Evolutionary conservation across 2,888 invertebrate genomes (phyloP).

Genomic region (Hypena proboscidalis): DNA sequence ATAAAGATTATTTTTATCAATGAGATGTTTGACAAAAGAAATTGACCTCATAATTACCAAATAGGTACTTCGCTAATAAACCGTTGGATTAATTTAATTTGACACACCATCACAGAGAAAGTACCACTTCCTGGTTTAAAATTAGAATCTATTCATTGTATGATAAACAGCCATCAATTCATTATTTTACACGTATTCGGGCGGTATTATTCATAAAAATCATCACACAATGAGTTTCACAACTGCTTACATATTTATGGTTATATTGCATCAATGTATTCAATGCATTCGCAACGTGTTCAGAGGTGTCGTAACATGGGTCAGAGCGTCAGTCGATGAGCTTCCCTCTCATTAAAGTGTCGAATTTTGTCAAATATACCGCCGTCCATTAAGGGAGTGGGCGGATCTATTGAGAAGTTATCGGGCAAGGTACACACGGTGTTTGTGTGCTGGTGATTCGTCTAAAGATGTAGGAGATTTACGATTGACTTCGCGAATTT

Average conservation of each 20-base stretch:
- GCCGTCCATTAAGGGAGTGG: constrained; percentile 70
- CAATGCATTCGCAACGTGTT: constrained; percentile 39
- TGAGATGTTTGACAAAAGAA: too few species aligned
- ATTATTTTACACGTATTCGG: constrained; percentile 21
- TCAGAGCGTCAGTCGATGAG: constrained; percentile 18
- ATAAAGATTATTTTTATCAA: too few species aligned
- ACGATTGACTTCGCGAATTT: too few species aligned
- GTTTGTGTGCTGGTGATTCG: constrained; percentile 28
- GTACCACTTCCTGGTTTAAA: constrained; percentile 13
- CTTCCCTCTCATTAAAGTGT: constrained; percentile 72
- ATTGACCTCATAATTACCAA: too few species aligned
- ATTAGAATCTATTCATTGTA: constrained; percentile 23
- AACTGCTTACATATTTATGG: constrained; percentile 24
- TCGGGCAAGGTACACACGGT: constrained; percentile 42
- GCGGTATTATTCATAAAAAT: constrained; percentile 12
- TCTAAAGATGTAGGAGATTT: constrained; percentile 20
- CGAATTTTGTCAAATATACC: constrained; percentile 76
- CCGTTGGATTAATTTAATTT: too few species aligned
- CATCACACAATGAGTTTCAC: constrained; percentile 36
- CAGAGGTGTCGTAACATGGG: constrained; percentile 41
- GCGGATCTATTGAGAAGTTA: constrained; percentile 63
- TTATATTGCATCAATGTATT: constrained; percentile 30
- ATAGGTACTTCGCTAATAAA: too few species aligned
- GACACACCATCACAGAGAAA: constrained; percentile 9
- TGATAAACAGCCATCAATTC: constrained; percentile 17